A percentile compares a stretch with the other conserved stretches of the same genome.
These are phyloP conservation scores for Propithecus deckenii DNA, from an alignment of 2,797 vertebrate genomes.

Conservation along the genomic window DNA sequence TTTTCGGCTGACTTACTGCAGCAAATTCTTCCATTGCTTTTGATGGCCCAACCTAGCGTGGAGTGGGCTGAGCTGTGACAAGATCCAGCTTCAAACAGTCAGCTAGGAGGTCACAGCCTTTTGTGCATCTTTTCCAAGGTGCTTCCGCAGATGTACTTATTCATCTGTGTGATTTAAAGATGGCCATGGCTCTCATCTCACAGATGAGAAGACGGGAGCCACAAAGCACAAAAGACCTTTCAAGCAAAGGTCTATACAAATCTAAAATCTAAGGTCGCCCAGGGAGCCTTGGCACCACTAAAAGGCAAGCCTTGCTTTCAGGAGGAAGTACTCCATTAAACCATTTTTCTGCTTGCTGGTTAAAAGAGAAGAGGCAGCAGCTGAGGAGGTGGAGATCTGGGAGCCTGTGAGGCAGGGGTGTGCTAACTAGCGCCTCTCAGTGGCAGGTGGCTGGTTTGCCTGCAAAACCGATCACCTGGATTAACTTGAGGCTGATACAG, in stretches of 20 bases:
- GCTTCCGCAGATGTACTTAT: background rate
- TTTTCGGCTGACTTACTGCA: background rate
- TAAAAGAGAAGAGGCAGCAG: background rate
- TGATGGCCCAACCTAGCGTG: background rate
- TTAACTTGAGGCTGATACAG: background rate
- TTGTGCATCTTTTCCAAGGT: background rate
- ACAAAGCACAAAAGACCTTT: conserved; percentile 34
- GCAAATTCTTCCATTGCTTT: background rate
- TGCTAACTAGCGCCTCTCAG: background rate
- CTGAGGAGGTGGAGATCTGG: background rate
- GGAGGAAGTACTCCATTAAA: background rate
- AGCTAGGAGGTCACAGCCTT: background rate
- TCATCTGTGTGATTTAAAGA: background rate
- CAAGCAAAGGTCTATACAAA: background rate
- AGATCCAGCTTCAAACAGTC: background rate
- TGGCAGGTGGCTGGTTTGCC: background rate
- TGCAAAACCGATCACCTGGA: background rate
- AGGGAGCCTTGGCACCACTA: background rate
- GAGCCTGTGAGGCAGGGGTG: background rate
- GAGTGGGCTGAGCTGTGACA: background rate
- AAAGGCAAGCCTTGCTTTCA: background rate
- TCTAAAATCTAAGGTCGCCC: background rate
- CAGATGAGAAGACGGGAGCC: background rate
- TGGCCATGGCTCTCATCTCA: background rate
- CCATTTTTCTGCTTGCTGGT: background rate